A percentile compares a stretch with the other conserved stretches of the same genome.
Conservation (phyloP, 2,888 invertebrate species). For the Tenthredo livida region DNA sequence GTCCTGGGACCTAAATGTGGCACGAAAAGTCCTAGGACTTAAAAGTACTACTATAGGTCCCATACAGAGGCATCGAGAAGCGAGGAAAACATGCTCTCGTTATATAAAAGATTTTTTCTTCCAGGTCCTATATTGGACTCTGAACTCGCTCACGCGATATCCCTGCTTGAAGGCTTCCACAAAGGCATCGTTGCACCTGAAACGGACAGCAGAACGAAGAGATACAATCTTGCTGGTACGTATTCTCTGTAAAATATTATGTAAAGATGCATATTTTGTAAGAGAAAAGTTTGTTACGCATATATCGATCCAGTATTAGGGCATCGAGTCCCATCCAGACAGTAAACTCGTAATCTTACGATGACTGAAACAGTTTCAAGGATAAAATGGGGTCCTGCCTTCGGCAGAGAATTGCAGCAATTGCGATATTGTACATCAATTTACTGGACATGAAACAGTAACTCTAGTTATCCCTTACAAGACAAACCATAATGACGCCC, state of each 20-base stretch:
- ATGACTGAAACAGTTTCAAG: too few relatives aligned
- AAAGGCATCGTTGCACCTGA: conserved; percentile 81
- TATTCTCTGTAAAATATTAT: not conserved
- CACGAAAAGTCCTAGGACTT: too few relatives aligned
- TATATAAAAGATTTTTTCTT: not conserved
- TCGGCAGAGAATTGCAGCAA: too few relatives aligned
- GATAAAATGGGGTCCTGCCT: conserved; percentile 76
- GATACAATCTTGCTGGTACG: not conserved
- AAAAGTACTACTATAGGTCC: too few relatives aligned
- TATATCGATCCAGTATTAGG: not conserved
- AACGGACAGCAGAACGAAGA: not conserved
- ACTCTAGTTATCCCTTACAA: too few relatives aligned
- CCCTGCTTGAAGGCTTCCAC: conserved; percentile 93
- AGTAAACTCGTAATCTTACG: not conserved
- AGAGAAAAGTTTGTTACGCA: not conserved
- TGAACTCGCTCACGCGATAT: conserved; percentile 89
- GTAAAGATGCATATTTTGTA: not conserved
- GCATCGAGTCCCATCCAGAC: not conserved
- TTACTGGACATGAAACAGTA: too few relatives aligned
- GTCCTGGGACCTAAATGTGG: too few relatives aligned
- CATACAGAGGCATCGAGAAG: too few relatives aligned
- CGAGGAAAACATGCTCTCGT: too few relatives aligned
- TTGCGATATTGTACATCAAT: too few relatives aligned
- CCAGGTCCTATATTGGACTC: conserved; percentile 88
- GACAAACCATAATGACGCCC: too few relatives aligned